Percentiles rank a stretch among this genome's conserved stretches.
Evolutionary conservation across 2,888 invertebrate genomes (phyloP).

Genomic region (Calameuta pallipes): DNA sequence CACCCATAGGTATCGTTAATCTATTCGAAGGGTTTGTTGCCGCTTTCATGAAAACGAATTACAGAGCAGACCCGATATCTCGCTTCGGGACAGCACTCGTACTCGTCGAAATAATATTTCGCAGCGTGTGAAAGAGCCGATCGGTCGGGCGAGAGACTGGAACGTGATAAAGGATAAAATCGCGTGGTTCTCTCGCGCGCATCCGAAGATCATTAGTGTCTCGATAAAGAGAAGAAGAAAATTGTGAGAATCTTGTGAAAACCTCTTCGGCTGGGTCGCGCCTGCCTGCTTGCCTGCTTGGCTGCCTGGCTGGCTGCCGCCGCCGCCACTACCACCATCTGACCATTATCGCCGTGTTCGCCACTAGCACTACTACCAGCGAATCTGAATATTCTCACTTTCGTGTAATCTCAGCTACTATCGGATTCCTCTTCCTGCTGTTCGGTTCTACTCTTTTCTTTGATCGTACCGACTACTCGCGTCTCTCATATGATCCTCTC

Average conservation of each 20-base stretch:
- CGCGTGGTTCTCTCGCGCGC: slow-evolving; percentile 21
- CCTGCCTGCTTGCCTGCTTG: slow-evolving; percentile 2
- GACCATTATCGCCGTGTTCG: neutral
- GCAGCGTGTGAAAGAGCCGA: slow-evolving; percentile 20
- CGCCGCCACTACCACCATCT: neutral
- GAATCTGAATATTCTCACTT: neutral
- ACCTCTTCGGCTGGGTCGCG: neutral
- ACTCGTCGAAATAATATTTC: slow-evolving; percentile 35
- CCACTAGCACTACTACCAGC: neutral
- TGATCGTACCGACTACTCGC: neutral
- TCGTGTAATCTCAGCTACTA: neutral
- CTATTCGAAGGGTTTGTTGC: slow-evolving; percentile 33
- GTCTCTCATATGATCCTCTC: neutral
- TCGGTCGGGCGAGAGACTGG: slow-evolving; percentile 21
- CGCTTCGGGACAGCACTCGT: slow-evolving; percentile 34
- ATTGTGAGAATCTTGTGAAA: neutral
- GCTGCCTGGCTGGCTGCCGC: slow-evolving; percentile 1
- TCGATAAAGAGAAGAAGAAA: neutral
- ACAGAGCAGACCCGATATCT: slow-evolving; percentile 40
- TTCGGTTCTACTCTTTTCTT: neutral
- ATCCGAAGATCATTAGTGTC: slow-evolving; percentile 4
- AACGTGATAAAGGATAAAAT: slow-evolving; percentile 11
- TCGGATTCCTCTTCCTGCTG: neutral
- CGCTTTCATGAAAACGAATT: slow-evolving; percentile 50
- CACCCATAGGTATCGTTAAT: neutral